phyloP scores from a whole-genome alignment of 1,140 invertebrate genomes.

The Polyergus mexicanus region DNA sequence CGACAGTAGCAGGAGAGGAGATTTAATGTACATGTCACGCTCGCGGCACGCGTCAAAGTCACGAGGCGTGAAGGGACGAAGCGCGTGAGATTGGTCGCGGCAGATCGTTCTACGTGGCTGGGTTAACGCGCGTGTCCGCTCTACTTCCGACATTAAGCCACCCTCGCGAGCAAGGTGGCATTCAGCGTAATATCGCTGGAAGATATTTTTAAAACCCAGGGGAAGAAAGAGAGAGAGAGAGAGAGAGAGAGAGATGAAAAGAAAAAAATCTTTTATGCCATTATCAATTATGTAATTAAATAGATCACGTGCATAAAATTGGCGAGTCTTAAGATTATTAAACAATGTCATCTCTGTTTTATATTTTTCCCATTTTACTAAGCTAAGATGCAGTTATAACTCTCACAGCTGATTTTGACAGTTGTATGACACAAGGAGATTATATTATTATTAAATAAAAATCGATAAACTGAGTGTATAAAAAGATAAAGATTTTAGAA shows the following conservation, averaged over 20 bases:
- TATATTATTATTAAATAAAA: not conserved
- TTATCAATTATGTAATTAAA: no score
- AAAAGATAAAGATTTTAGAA: no score
- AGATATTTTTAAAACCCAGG: constrained; percentile 34
- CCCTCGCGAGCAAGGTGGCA: constrained; percentile 71
- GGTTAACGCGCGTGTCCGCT: constrained; percentile 78
- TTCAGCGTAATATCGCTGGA: not conserved
- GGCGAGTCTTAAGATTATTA: not conserved
- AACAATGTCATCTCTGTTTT: no score
- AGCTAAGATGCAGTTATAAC: not conserved
- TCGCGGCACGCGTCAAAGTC: constrained; percentile 81
- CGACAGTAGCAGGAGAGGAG: constrained; percentile 56
- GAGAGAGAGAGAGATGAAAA: no score
- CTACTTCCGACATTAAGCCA: constrained; percentile 84
- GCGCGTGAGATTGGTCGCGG: constrained; percentile 75
- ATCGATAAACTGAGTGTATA: no score
- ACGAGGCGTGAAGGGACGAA: constrained; percentile 82
- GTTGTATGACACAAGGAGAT: not conserved
- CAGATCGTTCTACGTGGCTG: constrained; percentile 79
- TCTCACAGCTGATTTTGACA: not conserved
- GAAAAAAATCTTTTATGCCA: no score
- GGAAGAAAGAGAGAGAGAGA: no score
- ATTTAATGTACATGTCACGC: constrained; percentile 79
- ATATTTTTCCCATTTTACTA: not conserved
- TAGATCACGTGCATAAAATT: not conserved